Base-by-base conservation (phyloP, 1,140 invertebrate species). In the Eriosoma lanigerum region DNA sequence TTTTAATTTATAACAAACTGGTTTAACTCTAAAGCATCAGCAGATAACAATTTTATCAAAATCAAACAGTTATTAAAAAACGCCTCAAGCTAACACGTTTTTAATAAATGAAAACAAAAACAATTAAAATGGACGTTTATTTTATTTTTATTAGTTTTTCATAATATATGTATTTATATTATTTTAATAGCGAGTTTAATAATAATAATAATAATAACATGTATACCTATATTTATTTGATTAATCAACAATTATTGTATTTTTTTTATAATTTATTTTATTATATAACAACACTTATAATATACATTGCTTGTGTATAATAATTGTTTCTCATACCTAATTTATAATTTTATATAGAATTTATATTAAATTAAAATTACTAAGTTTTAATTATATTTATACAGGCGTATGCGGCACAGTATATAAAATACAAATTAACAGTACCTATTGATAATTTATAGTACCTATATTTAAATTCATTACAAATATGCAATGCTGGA, bases 11-110 rank as follows among this genome's bases (percentile, higher is more conserved):
- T 68, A 68, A 46, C 13, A 46, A 68, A 68, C 26, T 68, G 66
- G 44, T 68, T 48, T 68, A 24, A 68, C 48, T 48, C 21, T 48
- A 68, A 68, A 68, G 66, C 66, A 48, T 38, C 66, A 68, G 44
- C 38, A 24, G 13, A 68, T 38, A 66, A 29, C 62, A 19, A 38
- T 66, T 24, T 68, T 44, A 24, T 68, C 15, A 15, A 48, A 15
- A 68, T 13, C 19, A 9, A 38, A 66, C 6, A 44, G 44, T n/a
- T n/a, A 44, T 38, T 68, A 24, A 68, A 68, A 46, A 44, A 13
- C 4, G 64, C 38, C n/a, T 68, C 21, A 48, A 68, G 21, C 38
- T 48, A 68, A 19, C 1, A 48, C 5, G 26, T 44, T 68, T 3
- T 21, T 19, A 68, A 17, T 68, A 15, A 2, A 26, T 21, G 32